Percentiles rank a stretch among this genome's conserved stretches.
Conservation (phyloP, 2,888 invertebrate species). For the Lithophane socia region DNA sequence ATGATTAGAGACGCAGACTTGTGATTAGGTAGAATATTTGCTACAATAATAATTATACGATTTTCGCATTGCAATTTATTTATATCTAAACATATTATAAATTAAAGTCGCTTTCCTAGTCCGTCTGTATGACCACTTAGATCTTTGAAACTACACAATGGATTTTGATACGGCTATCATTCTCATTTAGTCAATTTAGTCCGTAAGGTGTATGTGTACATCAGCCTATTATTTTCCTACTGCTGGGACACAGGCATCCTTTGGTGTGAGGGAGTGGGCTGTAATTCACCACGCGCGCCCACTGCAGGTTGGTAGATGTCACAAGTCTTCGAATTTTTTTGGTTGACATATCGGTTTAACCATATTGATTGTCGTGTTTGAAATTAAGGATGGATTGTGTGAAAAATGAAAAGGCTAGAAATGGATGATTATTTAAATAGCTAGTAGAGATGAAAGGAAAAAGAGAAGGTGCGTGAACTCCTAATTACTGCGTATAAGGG, state of each 20-base stretch:
- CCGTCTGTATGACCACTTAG: background rate
- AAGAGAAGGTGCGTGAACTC: no score
- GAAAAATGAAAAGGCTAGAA: background rate
- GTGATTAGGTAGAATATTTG: constrained; percentile 40
- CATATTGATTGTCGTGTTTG: background rate
- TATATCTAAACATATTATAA: background rate
- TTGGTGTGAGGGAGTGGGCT: no score
- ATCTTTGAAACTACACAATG: background rate
- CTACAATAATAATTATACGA: background rate
- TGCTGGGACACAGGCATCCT: no score
- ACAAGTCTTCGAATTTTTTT: no score
- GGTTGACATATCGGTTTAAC: background rate
- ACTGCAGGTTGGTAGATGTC: no score
- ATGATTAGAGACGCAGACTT: constrained; percentile 49
- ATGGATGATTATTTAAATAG: no score
- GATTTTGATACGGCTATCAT: background rate
- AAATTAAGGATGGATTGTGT: background rate
- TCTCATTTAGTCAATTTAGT: no score
- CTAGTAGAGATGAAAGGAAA: background rate
- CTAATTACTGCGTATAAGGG: no score
- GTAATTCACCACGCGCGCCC: no score
- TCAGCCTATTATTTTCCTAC: no score
- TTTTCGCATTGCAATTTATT: background rate
- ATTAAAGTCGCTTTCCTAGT: background rate
- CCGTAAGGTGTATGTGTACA: no score